phyloP scores from a whole-genome alignment of 2,797 vertebrate genomes.

The Hyperoplus lanceolatus region DNA sequence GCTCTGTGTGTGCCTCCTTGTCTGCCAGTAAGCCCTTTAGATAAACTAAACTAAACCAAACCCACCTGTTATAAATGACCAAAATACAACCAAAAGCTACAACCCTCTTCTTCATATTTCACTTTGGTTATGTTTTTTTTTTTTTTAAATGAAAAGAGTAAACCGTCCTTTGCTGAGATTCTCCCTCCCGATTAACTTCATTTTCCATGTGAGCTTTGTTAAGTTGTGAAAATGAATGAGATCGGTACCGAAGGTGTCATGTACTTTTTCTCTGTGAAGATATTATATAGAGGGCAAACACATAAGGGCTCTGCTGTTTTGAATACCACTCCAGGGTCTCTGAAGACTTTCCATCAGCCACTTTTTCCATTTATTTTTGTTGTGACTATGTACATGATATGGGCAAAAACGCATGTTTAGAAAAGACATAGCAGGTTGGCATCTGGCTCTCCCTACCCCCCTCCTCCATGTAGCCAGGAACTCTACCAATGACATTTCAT shows the following conservation, averaged over 20 bases:
- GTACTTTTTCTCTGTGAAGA: slow-evolving; percentile 62
- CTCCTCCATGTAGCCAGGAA: slow-evolving; percentile 27
- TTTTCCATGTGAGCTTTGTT: slow-evolving; percentile 16
- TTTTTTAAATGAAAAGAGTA: slow-evolving; percentile 20
- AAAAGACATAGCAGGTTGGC: slow-evolving; percentile 68
- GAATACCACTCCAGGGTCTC: slow-evolving; percentile 67
- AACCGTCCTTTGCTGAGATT: slow-evolving; percentile 33
- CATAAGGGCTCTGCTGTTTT: slow-evolving; percentile 74
- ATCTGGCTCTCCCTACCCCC: slow-evolving; percentile 53
- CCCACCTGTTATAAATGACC: slow-evolving; percentile 78
- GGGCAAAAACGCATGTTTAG: slow-evolving; percentile 71
- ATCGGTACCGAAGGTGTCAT: slow-evolving; percentile 49
- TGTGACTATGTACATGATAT: slow-evolving; percentile 69
- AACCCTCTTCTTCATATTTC: slow-evolving; percentile 64
- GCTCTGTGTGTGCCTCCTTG: slow-evolving; percentile 71
- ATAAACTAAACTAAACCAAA: slow-evolving; percentile 75
- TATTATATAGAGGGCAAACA: slow-evolving; percentile 70
- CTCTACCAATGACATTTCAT: slow-evolving; percentile 68
- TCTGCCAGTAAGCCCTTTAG: slow-evolving; percentile 73
- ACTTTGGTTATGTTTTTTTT: slow-evolving; percentile 58
- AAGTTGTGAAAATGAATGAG: slow-evolving; percentile 44
- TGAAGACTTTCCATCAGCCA: slow-evolving; percentile 58
- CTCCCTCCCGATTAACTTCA: slow-evolving; percentile 18
- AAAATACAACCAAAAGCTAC: slow-evolving; percentile 85
- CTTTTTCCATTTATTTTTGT: slow-evolving; percentile 51